Evolutionary conservation across 2,797 vertebrate genomes (phyloP).

Genomic region (Eidolon dupreanum): DNA sequence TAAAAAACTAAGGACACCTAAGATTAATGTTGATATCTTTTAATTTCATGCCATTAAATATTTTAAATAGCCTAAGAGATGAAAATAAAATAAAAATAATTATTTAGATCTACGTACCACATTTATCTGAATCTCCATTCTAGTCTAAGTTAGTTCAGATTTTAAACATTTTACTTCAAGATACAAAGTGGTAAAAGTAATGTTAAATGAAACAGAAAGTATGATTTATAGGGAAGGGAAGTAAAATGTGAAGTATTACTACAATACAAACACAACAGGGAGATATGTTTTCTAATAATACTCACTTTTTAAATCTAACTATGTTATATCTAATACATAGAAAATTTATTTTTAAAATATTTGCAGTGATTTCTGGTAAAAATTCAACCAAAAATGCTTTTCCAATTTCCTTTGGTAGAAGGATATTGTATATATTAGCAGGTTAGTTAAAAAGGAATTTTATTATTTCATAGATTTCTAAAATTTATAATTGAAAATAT

Average conservation of each 20-base stretch:
- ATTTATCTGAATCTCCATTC: neutral
- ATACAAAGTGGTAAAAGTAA: neutral
- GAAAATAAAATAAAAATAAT: constrained; percentile 21
- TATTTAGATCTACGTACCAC: neutral
- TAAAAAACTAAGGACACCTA: neutral
- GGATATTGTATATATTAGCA: neutral
- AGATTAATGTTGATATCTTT: neutral
- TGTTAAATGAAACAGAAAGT: neutral
- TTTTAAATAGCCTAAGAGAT: neutral
- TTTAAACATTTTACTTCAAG: constrained; percentile 36
- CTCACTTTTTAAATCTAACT: neutral
- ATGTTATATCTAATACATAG: neutral
- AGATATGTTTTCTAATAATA: neutral
- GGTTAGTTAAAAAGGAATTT: constrained; percentile 6
- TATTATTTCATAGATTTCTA: neutral
- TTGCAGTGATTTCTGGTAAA: neutral
- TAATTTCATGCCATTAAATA: neutral
- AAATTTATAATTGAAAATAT: constrained; percentile 16
- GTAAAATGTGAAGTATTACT: neutral
- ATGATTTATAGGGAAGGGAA: neutral
- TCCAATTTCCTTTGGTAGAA: neutral
- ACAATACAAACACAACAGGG: neutral
- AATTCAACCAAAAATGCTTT: neutral
- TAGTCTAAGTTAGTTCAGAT: neutral
- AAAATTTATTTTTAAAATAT: neutral